Evolutionary conservation across 2,113 vertebrate genomes (phyloP).

Genomic region (Aramus guarauna): DNA sequence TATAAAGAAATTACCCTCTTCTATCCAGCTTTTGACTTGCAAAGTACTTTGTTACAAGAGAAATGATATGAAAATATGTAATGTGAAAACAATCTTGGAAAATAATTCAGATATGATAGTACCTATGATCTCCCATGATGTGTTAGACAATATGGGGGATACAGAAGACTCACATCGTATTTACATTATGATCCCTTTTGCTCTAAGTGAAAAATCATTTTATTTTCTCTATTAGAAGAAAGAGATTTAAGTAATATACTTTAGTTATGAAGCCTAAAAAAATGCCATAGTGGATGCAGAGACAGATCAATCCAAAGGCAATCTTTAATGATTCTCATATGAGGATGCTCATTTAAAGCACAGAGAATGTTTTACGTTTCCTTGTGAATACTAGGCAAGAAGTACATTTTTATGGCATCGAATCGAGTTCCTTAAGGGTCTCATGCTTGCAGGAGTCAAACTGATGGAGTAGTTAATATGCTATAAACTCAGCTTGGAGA

Average conservation of each 20-base stretch:
- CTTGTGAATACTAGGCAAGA: neutral
- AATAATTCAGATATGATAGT: neutral
- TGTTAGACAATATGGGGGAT: neutral
- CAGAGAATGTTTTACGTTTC: neutral
- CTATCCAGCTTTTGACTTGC: neutral
- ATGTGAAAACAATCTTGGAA: neutral
- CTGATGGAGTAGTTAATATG: neutral
- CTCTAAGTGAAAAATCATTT: neutral
- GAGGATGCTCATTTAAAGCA: neutral
- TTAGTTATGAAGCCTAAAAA: neutral
- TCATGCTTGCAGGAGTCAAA: neutral
- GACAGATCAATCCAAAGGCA: neutral
- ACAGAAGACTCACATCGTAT: neutral
- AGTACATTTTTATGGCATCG: neutral
- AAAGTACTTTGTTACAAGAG: neutral
- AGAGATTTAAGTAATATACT: neutral
- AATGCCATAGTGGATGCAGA: neutral
- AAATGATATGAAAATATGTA: neutral
- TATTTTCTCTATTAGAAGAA: neutral
- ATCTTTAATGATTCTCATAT: neutral
- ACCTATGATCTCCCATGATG: neutral
- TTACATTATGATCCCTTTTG: neutral
- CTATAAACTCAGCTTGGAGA: neutral
- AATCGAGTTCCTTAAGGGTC: neutral
- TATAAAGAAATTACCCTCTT: neutral